phyloP scores from a whole-genome alignment of 1,140 invertebrate genomes.

The Rhagoletis pomonella region DNA sequence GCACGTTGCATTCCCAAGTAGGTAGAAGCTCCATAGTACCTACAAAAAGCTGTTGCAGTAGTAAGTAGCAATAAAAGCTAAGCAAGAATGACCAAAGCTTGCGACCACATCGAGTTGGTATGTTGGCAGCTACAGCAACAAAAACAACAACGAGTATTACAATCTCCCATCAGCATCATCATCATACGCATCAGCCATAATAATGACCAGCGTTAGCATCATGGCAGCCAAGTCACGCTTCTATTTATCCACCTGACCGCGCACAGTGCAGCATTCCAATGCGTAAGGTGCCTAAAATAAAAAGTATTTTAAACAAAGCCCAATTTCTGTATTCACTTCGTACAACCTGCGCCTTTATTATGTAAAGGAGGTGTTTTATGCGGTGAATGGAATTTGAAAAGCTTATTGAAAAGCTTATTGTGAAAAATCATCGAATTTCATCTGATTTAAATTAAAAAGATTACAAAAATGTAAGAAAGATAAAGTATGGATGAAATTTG shows the following conservation, averaged over 20 bases:
- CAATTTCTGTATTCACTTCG: too few species aligned
- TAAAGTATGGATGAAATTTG: too few species aligned
- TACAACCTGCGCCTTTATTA: too few species aligned
- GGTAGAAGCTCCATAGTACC: neutral
- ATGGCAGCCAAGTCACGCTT: constrained; percentile 25
- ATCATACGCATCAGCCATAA: neutral
- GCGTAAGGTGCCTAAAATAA: too few species aligned
- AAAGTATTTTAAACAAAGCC: too few species aligned
- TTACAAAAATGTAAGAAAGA: too few species aligned
- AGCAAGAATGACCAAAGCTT: neutral
- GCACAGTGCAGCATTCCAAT: too few species aligned
- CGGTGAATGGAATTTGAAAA: too few species aligned
- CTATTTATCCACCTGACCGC: neutral
- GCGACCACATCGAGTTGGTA: neutral
- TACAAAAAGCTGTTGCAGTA: neutral
- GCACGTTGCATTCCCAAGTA: constrained; percentile 29
- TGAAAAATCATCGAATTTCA: too few species aligned
- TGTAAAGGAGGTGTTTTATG: too few species aligned
- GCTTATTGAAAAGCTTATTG: too few species aligned
- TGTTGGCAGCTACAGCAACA: neutral
- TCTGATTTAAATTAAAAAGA: too few species aligned
- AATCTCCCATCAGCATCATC: neutral
- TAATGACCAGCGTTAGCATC: neutral
- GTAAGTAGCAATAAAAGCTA: neutral
- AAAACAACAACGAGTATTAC: neutral